A percentile compares a stretch with the other conserved stretches of the same genome.
Conservation (phyloP, 2,888 invertebrate genomes). For the Scaptomyza flava region DNA sequence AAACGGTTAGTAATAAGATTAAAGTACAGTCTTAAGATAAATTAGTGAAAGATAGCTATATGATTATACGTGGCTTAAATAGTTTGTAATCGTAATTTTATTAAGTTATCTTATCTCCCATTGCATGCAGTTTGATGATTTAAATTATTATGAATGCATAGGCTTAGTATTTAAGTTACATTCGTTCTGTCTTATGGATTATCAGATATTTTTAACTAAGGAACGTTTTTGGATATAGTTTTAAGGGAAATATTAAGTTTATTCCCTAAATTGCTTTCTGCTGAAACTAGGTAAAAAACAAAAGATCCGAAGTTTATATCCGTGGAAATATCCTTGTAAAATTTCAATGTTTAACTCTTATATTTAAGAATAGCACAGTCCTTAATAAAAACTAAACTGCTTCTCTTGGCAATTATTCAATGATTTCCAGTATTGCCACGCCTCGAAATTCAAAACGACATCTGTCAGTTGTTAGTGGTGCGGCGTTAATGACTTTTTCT, state of each 20-base stretch:
- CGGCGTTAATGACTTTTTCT: slow-evolving; percentile 69
- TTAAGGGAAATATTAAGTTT: neutral
- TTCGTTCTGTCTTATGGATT: neutral
- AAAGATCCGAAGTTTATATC: too few relatives aligned
- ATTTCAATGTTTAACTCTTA: too few relatives aligned
- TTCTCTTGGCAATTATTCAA: neutral
- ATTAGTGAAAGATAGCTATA: neutral
- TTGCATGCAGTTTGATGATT: too few relatives aligned
- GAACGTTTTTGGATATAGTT: neutral
- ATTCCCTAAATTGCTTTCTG: too few relatives aligned
- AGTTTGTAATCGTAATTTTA: neutral
- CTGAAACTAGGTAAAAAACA: too few relatives aligned
- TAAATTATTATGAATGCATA: too few relatives aligned
- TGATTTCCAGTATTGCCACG: slow-evolving; percentile 7
- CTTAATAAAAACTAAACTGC: neutral
- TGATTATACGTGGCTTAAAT: neutral
- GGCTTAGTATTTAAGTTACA: neutral
- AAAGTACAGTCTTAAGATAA: slow-evolving; percentile 3
- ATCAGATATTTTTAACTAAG: neutral
- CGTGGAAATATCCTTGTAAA: too few relatives aligned
- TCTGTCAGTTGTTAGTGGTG: slow-evolving; percentile 24
- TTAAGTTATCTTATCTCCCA: neutral
- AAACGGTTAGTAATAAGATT: neutral
- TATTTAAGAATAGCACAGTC: too few relatives aligned
- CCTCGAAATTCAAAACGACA: slow-evolving; percentile 33